A percentile compares a stretch with the other conserved stretches of the same genome.
Conservation (phyloP, 1,140 invertebrate species). For the Lanistes nyassanus region DNA sequence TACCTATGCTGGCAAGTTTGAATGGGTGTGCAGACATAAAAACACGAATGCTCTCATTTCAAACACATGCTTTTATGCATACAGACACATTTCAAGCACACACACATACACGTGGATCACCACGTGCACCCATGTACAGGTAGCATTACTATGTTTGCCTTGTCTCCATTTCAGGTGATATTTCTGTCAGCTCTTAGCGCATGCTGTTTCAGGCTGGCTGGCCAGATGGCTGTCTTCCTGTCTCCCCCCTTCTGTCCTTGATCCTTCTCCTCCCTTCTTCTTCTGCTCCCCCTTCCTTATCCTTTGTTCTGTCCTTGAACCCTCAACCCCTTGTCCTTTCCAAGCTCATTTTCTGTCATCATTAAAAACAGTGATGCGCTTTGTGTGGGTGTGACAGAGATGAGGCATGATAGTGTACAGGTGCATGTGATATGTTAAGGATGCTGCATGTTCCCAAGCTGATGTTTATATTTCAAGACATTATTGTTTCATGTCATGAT, state of each 20-base stretch:
- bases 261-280: not conserved
- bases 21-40: too few species aligned
- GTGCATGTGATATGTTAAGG: slow-evolving; percentile 6
- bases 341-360: not conserved
- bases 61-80: too few species aligned
- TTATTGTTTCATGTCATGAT: not conserved
- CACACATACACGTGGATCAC: too few species aligned
- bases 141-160: not conserved
- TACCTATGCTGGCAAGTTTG: too few species aligned
- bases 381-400: not conserved
- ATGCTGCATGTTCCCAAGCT: not conserved
- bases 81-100: too few species aligned
- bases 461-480: slow-evolving; percentile 5
- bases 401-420: not conserved
- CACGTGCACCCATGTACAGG: not conserved
- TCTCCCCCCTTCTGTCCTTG: not conserved
- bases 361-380: not conserved
- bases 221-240: not conserved
- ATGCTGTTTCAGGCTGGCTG: not conserved
- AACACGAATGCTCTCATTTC: too few species aligned
- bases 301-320: not conserved
- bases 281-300: not conserved
- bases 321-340: not conserved
- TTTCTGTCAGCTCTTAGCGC: not conserved
- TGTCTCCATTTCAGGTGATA: not conserved